These are phyloP conservation scores for Apis laboriosa DNA, from an alignment of 1,140 invertebrate species.

Conservation along the genomic window DNA sequence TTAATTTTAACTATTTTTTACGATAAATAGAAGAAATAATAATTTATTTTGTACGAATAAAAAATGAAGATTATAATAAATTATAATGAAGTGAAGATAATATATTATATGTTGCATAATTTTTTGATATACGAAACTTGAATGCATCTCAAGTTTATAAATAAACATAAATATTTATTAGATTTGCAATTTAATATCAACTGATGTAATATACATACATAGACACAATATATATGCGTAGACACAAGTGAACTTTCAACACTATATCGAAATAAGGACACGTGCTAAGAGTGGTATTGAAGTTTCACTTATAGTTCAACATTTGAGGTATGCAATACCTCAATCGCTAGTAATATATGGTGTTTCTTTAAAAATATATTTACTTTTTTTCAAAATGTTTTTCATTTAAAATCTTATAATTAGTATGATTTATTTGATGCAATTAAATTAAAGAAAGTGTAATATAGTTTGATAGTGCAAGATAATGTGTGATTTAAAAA, in stretches of 20 bases:
- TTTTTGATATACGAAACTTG: not conserved
- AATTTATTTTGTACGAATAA: not conserved
- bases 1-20: not conserved
- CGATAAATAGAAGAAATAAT: too few relatives aligned
- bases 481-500: not conserved
- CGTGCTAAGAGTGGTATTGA: not conserved
- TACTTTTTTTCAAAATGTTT: not conserved
- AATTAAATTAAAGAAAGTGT: not conserved
- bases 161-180: not conserved
- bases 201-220: not conserved
- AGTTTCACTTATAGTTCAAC: not conserved
- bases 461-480: not conserved
- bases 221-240: not conserved
- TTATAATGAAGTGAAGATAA: not conserved
- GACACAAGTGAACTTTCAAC: conserved; percentile 18
- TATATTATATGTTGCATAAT: too few relatives aligned
- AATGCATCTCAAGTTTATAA: not conserved
- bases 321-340: not conserved
- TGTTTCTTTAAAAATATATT: not conserved
- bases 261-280: conserved; percentile 10
- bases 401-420: too few relatives aligned
- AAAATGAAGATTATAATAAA: not conserved
- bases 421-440: too few relatives aligned
- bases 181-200: not conserved
- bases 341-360: too few relatives aligned